Conservation (phyloP, 2,888 invertebrate species). For the Yponomeuta evonymella region DNA sequence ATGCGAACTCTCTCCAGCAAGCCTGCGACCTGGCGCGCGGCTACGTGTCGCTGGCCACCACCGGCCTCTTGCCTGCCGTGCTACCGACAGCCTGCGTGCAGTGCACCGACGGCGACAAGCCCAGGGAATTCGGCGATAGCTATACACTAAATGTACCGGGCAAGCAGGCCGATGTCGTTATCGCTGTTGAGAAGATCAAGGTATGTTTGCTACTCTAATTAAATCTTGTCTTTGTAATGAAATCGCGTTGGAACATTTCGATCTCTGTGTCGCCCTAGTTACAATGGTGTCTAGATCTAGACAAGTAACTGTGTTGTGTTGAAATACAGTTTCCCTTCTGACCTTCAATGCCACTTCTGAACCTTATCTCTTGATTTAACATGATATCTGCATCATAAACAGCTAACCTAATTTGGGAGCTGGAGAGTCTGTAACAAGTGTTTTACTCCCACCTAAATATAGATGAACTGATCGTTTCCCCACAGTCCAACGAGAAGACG, state of each 20-base stretch:
- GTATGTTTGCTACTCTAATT: conserved; percentile 29
- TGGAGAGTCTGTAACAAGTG: no score
- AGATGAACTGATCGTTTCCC: neutral
- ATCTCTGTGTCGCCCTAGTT: no score
- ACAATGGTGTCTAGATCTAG: no score
- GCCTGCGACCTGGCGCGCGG: conserved; percentile 82
- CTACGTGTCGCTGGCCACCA: conserved; percentile 79
- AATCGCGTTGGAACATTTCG: no score
- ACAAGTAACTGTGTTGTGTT: no score
- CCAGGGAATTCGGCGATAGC: conserved; percentile 71
- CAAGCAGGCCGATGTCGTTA: conserved; percentile 87
- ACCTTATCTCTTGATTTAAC: no score
- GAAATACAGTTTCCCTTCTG: no score
- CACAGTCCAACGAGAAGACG: conserved; percentile 75
- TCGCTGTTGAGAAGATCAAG: conserved; percentile 81
- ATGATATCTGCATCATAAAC: no score
- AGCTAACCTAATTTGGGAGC: no score
- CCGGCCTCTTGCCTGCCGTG: conserved; percentile 74
- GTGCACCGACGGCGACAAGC: conserved; percentile 65
- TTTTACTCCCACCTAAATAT: no score
- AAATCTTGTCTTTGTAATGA: no score
- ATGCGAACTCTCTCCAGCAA: conserved; percentile 61
- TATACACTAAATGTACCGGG: conserved; percentile 81
- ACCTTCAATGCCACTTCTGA: no score
- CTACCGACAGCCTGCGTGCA: conserved; percentile 81